These are phyloP conservation scores for Caenorhabditis zanzibari DNA, from an alignment of 2,888 invertebrate species.

Conservation along the genomic window DNA sequence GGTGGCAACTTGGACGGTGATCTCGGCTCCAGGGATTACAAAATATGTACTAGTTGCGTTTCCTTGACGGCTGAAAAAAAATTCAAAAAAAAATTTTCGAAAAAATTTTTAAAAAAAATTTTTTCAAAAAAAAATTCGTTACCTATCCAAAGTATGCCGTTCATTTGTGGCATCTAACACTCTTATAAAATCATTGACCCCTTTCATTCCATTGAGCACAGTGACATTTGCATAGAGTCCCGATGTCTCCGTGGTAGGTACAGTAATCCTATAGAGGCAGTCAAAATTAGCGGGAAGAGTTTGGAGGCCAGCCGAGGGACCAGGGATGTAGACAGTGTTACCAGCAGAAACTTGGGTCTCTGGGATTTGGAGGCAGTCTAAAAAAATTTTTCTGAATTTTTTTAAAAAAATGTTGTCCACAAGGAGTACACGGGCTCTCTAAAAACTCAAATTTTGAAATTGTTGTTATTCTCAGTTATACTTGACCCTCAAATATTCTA, in stretches of 20 bases:
- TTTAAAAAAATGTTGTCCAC: too few relatives aligned
- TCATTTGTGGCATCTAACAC: not conserved
- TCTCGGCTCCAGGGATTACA: not conserved
- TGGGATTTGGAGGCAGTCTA: slow-evolving; percentile 1
- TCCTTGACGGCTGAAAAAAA: not conserved
- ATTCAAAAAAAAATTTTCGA: not conserved
- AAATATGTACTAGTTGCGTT: not conserved
- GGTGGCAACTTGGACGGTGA: not conserved
- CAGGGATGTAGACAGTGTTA: not conserved
- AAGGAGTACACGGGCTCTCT: too few relatives aligned
- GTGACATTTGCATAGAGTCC: not conserved
- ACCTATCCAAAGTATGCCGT: not conserved
- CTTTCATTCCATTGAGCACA: not conserved
- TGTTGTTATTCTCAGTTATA: too few relatives aligned
- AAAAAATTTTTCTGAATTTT: too few relatives aligned
- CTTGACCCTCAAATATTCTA: too few relatives aligned
- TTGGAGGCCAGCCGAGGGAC: not conserved
- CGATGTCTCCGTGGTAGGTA: not conserved
- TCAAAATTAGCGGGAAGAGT: slow-evolving; percentile 3
- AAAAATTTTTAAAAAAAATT: too few relatives aligned
- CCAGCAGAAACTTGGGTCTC: not conserved
- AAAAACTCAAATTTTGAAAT: too few relatives aligned
- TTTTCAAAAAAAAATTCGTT: not conserved
- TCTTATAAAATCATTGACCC: not conserved
- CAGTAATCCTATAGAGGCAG: not conserved